Conservation (phyloP, 1,140 invertebrate species). For the Aphelenchoides besseyi region DNA sequence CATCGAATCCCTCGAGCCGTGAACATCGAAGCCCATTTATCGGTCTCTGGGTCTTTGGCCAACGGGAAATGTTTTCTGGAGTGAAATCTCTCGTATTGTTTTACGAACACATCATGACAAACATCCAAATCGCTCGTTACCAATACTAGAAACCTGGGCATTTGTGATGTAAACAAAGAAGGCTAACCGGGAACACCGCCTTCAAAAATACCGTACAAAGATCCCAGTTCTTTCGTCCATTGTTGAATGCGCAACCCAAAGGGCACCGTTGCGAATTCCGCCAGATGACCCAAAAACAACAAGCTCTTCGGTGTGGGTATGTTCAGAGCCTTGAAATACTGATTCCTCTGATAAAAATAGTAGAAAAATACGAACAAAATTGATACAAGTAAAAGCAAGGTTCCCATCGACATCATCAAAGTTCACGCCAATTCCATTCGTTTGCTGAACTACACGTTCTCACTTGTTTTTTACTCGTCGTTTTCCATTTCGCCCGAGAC, state of each 20-base stretch:
- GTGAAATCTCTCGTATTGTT: slow-evolving; percentile 64
- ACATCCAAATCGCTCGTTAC: slow-evolving; percentile 63
- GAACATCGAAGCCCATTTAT: slow-evolving; percentile 32
- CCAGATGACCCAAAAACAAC: slow-evolving; percentile 1
- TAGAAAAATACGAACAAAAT: background rate
- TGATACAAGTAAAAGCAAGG: too few species aligned
- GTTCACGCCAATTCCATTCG: too few species aligned
- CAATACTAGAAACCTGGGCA: slow-evolving; percentile 52
- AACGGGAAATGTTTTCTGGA: slow-evolving; percentile 56
- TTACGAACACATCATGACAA: slow-evolving; percentile 64
- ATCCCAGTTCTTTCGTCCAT: slow-evolving; percentile 55
- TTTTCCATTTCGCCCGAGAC: too few species aligned
- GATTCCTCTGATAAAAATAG: slow-evolving; percentile 17
- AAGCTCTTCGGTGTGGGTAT: background rate
- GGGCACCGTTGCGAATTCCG: slow-evolving; percentile 9
- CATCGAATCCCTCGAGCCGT: slow-evolving; percentile 38
- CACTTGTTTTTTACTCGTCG: too few species aligned
- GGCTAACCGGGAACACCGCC: slow-evolving; percentile 20
- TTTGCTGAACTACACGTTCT: too few species aligned
- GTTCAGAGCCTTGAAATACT: background rate
- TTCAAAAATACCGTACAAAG: slow-evolving; percentile 60
- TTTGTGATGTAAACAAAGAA: background rate
- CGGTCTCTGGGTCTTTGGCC: slow-evolving; percentile 26
- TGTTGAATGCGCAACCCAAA: slow-evolving; percentile 14
- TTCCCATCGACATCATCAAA: too few species aligned